Evolutionary conservation across 2,888 invertebrate species (phyloP).

Genomic region (Alcis repandata): DNA sequence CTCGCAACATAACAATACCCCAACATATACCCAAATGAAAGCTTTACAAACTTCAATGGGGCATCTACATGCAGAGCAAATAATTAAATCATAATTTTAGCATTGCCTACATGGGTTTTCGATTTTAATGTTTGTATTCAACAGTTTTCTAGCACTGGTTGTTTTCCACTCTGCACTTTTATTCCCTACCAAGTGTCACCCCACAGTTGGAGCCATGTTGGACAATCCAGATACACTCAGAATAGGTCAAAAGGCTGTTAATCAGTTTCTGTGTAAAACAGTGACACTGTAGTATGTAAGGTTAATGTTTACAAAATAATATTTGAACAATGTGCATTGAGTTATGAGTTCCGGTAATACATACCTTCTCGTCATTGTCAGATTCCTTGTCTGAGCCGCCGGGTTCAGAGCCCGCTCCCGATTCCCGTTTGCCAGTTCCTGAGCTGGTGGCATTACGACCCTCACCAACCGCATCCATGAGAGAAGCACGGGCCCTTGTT

Average conservation of each 20-base stretch:
- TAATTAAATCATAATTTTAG: conserved; percentile 42
- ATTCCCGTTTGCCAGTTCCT: conserved; percentile 89
- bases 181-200: conserved; percentile 56
- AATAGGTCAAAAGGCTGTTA: conserved; percentile 30
- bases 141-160: not conserved
- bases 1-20: conserved; percentile 10
- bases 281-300: conserved; percentile 46
- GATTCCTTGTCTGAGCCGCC: conserved; percentile 95
- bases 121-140: not conserved
- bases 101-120: conserved; percentile 11
- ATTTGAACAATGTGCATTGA: conserved; percentile 20
- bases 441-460: conserved; percentile 90
- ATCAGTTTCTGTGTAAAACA: conserved; percentile 44
- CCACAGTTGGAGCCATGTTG: conserved; percentile 57
- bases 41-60: conserved; percentile 40
- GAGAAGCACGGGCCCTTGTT: conserved; percentile 95
- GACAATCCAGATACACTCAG: conserved; percentile 83
- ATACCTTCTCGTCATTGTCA: conserved; percentile 96
- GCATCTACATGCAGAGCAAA: conserved; percentile 61
- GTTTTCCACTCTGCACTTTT: conserved; percentile 80
- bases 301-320: conserved; percentile 53
- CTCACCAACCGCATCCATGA: conserved; percentile 95
- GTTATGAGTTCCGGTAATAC: conserved; percentile 53
- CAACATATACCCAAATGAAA: conserved; percentile 24
- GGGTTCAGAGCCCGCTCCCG: conserved; percentile 92